These are phyloP conservation scores for Paramormyrops kingsleyae DNA, from an alignment of 2,113 vertebrate species.

Conservation along the genomic window DNA sequence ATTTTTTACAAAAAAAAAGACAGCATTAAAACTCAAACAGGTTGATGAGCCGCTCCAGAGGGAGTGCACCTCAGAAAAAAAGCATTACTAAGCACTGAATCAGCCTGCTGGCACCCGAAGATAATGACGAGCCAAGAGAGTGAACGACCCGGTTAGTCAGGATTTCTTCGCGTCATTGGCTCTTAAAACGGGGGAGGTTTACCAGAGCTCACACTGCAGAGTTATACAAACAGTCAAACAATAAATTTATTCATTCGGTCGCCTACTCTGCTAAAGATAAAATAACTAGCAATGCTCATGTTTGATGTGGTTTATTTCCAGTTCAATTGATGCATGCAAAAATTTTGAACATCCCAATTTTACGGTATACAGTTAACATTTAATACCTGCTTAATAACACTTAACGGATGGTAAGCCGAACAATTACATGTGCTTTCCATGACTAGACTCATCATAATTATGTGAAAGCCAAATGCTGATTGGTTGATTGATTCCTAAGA, in stretches of 20 bases:
- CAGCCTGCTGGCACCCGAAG: neutral
- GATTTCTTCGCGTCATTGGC: neutral
- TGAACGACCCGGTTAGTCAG: neutral
- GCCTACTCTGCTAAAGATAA: neutral
- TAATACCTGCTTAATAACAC: neutral
- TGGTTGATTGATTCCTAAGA: neutral
- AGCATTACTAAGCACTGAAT: neutral
- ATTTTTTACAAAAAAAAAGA: constrained; percentile 42
- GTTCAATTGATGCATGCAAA: neutral
- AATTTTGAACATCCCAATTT: neutral
- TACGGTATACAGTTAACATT: neutral
- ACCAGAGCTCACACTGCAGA: neutral
- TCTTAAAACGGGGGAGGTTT: neutral
- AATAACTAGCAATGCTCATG: neutral
- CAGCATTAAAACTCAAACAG: neutral
- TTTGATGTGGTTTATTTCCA: neutral
- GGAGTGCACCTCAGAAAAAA: neutral
- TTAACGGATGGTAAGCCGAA: neutral
- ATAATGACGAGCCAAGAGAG: neutral
- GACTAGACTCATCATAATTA: neutral
- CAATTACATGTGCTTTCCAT: neutral
- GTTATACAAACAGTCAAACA: neutral
- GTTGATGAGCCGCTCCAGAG: constrained; percentile 90
- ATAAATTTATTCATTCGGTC: neutral
- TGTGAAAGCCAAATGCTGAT: neutral